phyloP scores from a whole-genome alignment of 2,113 vertebrate species.

The Lontra canadensis region DNA sequence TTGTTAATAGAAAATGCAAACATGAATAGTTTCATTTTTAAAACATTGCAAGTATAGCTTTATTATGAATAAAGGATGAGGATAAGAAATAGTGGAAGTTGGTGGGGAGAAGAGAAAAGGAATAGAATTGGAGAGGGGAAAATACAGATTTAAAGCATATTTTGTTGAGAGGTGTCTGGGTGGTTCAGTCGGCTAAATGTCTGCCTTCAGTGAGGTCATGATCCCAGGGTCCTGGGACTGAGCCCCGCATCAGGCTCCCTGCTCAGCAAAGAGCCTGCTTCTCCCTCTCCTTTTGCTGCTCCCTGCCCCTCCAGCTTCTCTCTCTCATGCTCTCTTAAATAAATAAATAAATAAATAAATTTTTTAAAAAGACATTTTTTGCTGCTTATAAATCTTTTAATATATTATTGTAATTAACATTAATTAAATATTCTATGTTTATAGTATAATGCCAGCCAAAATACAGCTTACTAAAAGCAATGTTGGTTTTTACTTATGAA shows the following conservation, averaged over 20 bases:
- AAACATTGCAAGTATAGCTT: neutral
- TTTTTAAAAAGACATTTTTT: neutral
- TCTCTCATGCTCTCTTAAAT: too few relatives aligned
- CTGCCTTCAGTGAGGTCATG: neutral
- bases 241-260: neutral
- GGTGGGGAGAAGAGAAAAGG: neutral
- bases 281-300: neutral
- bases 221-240: neutral
- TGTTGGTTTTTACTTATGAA: neutral
- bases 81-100: neutral
- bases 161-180: neutral
- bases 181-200: neutral
- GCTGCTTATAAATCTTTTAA: neutral
- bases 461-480: neutral
- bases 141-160: neutral
- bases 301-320: too few relatives aligned
- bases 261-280: neutral
- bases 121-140: neutral
- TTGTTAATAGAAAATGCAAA: conserved; percentile 54
- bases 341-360: too few relatives aligned
- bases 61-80: neutral
- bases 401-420: neutral
- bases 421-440: neutral
- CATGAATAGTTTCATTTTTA: neutral
- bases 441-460: neutral